Conservation (phyloP, 2,113 vertebrate genomes). For the Pelobates fuscus region DNA sequence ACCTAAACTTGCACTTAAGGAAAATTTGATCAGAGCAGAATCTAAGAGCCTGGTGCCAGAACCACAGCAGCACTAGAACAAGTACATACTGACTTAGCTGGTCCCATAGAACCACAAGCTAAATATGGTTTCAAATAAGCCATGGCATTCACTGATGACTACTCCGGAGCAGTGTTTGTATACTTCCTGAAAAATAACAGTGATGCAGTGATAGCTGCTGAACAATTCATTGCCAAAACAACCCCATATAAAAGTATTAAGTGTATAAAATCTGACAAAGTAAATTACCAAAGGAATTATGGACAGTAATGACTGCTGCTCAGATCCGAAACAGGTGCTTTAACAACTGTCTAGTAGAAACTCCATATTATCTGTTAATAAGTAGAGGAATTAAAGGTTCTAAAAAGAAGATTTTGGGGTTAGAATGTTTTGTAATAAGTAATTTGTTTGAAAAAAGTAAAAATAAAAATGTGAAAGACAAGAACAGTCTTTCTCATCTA, state of each 20-base stretch:
- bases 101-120: background rate
- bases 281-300: too few species aligned
- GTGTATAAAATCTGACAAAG: slow-evolving; percentile 1
- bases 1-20: background rate
- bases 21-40: background rate
- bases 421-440: too few species aligned
- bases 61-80: background rate
- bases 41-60: background rate
- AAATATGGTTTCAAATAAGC: background rate
- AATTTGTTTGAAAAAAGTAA: too few species aligned
- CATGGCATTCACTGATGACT: background rate
- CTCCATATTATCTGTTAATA: too few species aligned
- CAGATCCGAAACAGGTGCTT: too few species aligned
- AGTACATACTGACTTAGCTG: slow-evolving; percentile 2
- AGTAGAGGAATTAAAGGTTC: too few species aligned
- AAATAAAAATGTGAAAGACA: too few species aligned
- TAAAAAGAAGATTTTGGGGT: too few species aligned
- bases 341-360: too few species aligned
- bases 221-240: background rate
- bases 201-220: background rate
- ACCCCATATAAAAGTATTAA: background rate
- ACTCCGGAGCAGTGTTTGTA: background rate
- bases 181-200: background rate
- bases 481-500: too few species aligned
- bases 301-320: too few species aligned